These are phyloP conservation scores for Alentia gelatinosa DNA, from an alignment of 2,888 invertebrate genomes.

Conservation along the genomic window DNA sequence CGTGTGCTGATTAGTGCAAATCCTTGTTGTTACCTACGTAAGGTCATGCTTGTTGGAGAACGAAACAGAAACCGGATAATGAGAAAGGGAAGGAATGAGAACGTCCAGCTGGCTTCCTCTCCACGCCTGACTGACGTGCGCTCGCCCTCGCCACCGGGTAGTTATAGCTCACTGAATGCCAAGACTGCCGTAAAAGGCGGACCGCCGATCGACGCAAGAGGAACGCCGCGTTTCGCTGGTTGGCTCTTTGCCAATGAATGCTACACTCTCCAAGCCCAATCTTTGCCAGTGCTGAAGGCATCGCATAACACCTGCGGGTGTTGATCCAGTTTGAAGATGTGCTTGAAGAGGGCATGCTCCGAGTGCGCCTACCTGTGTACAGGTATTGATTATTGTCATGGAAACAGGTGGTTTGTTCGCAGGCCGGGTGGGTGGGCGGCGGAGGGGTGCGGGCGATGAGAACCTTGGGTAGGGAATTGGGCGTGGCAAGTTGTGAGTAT, in stretches of 20 bases:
- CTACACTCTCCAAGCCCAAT: not conserved
- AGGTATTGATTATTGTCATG: slow-evolving; percentile 1
- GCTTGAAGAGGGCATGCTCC: not conserved
- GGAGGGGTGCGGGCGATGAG: not conserved
- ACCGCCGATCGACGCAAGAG: not conserved
- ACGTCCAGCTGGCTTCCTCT: too few species aligned
- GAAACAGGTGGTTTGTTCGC: not conserved
- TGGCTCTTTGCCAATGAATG: not conserved
- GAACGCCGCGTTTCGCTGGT: not conserved
- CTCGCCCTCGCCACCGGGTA: too few species aligned
- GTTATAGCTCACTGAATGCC: not conserved
- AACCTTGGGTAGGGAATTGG: not conserved
- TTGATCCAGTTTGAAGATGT: not conserved
- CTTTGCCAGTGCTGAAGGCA: too few species aligned
- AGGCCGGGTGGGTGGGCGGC: not conserved
- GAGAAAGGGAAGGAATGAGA: too few species aligned
- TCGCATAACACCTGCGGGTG: not conserved
- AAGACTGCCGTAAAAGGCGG: not conserved
- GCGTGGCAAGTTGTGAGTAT: too few species aligned
- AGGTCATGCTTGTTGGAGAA: too few species aligned
- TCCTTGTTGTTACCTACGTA: too few species aligned
- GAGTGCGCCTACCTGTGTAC: not conserved
- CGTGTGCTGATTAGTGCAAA: too few species aligned
- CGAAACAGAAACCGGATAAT: too few species aligned
- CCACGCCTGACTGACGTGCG: too few species aligned